Evolutionary conservation across 2,797 vertebrate genomes (phyloP), one percentile per base, ranked within the genome.

Genomic region (Hapalemur alaotrensis): DNA sequence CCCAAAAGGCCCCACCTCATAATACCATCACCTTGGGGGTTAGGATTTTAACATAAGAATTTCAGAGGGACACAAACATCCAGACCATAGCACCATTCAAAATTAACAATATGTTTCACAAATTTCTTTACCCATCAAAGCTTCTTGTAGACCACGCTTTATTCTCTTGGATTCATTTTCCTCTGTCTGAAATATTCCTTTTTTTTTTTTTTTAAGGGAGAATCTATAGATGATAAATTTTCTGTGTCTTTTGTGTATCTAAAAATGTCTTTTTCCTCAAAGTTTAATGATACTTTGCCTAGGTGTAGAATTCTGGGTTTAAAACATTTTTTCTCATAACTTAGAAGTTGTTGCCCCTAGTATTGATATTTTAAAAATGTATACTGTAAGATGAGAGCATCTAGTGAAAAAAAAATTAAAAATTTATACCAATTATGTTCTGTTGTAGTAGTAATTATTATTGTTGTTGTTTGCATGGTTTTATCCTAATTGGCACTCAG

Each of bases 51-150:
- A 28, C 25, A 46, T 72, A 72, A 25, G 70, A 73, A 73, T 73
- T 73, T 73, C 43, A 25, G 70, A 73, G 23, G 41, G 41, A 73
- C 38, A 28, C 69, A 43, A 72, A 72, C 38, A 72, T 41, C 28
- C 23, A 72, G 23, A 41, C 7, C 25, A 46, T 73, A 46, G 70
- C 70, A 73, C 70, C 69, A 61, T 67, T 85, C 73, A 67, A 7
- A 89, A 72, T 84, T 41, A 70, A 57, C 15, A 78, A 54, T 78
- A n/a, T 94, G n/a, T 88, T 83, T 92, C 57, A 78, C 28, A 89
- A 79, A 78, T 83, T 59, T 63, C 52, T 85, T 84, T 92, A 54
- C 78, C 82, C 38, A 83, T 78, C 63, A 43, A 23, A 96, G 13
- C 38, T 72, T 78, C 69, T 91, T 50, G 5, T 73, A 88, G 25